phyloP scores from a whole-genome alignment of 1,140 invertebrate species.

The Platorchestia sp. region DNA sequence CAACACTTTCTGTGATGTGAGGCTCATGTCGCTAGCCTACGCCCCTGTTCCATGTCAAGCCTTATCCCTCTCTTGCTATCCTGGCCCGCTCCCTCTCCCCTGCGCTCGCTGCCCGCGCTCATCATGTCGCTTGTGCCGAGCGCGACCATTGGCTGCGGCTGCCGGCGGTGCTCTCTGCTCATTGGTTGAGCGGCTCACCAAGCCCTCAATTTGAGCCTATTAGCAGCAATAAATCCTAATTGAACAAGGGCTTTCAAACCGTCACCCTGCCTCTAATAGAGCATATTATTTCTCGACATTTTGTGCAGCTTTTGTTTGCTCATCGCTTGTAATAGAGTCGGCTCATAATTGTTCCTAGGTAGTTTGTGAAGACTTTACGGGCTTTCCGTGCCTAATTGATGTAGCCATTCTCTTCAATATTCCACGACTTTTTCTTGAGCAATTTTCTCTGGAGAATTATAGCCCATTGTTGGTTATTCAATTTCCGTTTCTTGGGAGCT shows the following conservation, averaged over 20 bases:
- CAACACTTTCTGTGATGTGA: background rate
- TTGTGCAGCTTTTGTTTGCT: slow-evolving; percentile 43
- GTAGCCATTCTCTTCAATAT: slow-evolving; percentile 41
- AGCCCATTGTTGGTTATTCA: background rate
- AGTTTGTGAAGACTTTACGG: slow-evolving; percentile 33
- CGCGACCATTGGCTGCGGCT: slow-evolving; percentile 3
- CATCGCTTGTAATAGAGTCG: slow-evolving; percentile 25
- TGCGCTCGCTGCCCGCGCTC: background rate
- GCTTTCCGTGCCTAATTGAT: slow-evolving; percentile 41
- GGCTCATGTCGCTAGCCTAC: background rate
- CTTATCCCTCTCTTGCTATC: background rate
- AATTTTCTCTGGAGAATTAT: background rate
- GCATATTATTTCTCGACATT: slow-evolving; percentile 47
- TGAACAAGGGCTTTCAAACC: slow-evolving; percentile 43
- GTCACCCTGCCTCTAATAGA: slow-evolving; percentile 42
- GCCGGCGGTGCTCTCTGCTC: background rate
- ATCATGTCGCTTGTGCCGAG: background rate
- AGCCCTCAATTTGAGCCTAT: slow-evolving; percentile 31
- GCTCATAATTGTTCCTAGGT: slow-evolving; percentile 15
- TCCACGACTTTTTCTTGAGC: background rate
- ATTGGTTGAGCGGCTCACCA: background rate
- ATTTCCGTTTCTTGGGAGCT: background rate
- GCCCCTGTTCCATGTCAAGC: background rate
- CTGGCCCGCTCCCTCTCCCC: background rate
- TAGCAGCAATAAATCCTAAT: slow-evolving; percentile 42